phyloP scores from a whole-genome alignment of 1,140 invertebrate species.

The Achatina immaculata region DNA sequence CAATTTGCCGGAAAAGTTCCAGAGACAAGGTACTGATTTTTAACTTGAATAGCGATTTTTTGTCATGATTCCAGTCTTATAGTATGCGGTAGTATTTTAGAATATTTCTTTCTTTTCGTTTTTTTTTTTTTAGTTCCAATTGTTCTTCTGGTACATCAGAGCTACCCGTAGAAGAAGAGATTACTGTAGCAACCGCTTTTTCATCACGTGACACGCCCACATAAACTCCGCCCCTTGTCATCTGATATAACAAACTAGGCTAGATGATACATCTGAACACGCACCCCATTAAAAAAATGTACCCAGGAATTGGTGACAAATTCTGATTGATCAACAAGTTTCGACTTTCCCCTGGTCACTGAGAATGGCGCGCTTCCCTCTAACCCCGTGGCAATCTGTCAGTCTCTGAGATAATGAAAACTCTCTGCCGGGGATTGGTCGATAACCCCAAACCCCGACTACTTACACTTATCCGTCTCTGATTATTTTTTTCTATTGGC shows the following conservation, averaged over 20 bases:
- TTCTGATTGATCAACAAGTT: constrained; percentile 12
- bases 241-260: not conserved
- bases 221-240: not conserved
- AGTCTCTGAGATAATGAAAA: constrained; percentile 16
- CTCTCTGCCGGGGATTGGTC: not conserved
- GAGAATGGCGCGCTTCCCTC: constrained; percentile 7
- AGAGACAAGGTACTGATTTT: too few relatives aligned
- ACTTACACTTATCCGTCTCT: not conserved
- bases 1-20: too few relatives aligned
- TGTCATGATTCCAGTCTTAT: too few relatives aligned
- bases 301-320: not conserved
- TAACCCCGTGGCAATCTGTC: constrained; percentile 14
- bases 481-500: not conserved
- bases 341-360: constrained; percentile 9
- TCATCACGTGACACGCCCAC: not conserved
- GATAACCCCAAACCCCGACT: not conserved
- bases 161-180: not conserved
- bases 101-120: too few relatives aligned
- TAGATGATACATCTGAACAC: not conserved
- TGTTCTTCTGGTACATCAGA: too few relatives aligned
- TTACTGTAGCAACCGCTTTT: not conserved
- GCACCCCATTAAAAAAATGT: not conserved
- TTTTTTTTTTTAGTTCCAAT: too few relatives aligned
- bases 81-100: too few relatives aligned
- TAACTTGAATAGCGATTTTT: too few relatives aligned